Evolutionary conservation across 2,113 vertebrate genomes (phyloP).

Genomic region (Lutjanus erythropterus): DNA sequence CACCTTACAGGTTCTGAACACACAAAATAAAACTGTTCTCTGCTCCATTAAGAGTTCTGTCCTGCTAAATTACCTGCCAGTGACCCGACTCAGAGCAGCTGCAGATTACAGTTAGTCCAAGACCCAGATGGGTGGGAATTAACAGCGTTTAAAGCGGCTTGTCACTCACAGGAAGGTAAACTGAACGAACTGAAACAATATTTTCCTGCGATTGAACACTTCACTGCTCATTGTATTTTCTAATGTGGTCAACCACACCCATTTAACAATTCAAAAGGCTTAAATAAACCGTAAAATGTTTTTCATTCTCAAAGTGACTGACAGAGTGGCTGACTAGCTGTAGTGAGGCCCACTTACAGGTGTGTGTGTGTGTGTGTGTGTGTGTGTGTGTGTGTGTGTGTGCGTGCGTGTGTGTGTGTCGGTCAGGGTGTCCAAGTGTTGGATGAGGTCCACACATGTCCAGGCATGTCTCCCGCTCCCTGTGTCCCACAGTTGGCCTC

Average conservation of each 20-base stretch:
- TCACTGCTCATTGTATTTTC: constrained; percentile 51
- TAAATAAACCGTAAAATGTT: constrained; percentile 16
- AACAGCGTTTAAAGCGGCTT: constrained; percentile 1
- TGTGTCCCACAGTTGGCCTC: constrained; percentile 42
- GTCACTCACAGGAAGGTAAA: constrained; percentile 61
- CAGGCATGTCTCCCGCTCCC: constrained; percentile 36
- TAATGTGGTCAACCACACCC: constrained; percentile 48
- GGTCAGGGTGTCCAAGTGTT: neutral
- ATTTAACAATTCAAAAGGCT: constrained; percentile 1
- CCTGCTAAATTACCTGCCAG: neutral
- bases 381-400: constrained; percentile 3
- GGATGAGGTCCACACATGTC: constrained; percentile 42
- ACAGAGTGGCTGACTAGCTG: neutral
- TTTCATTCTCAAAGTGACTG: constrained; percentile 4
- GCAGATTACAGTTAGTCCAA: too few species aligned
- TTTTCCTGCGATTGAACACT: constrained; percentile 54
- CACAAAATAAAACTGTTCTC: neutral
- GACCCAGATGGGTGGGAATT: constrained; percentile 14
- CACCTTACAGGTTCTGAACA: neutral
- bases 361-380: constrained; percentile 19
- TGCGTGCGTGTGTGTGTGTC: neutral
- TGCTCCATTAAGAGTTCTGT: neutral
- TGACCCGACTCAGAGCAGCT: constrained; percentile 3
- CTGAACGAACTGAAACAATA: constrained; percentile 37
- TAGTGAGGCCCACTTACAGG: neutral